These are phyloP conservation scores for Epinotia nisella DNA, from an alignment of 2,888 invertebrate species.

Conservation along the genomic window DNA sequence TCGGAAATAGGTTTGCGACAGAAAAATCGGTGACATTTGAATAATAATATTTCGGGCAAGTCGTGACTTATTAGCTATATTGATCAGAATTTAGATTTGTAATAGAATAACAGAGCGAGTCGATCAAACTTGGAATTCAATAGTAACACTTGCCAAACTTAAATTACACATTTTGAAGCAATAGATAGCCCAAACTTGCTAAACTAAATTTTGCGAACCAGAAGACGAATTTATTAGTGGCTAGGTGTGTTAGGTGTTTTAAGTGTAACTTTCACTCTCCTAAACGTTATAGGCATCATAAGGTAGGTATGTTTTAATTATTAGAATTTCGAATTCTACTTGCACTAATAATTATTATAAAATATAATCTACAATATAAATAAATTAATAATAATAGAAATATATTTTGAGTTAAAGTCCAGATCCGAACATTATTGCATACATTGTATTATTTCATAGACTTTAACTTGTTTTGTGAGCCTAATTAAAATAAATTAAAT, in stretches of 20 bases:
- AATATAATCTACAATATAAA: not conserved
- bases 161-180: constrained; percentile 47
- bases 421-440: no score
- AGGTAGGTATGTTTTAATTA: no score
- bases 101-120: constrained; percentile 19
- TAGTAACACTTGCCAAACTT: constrained; percentile 23
- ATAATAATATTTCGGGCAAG: constrained; percentile 14
- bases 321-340: not conserved
- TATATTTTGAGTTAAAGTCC: no score
- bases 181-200: constrained; percentile 17
- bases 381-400: no score
- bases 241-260: not conserved
- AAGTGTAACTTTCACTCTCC: not conserved
- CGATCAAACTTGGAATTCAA: constrained; percentile 20
- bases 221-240: not conserved
- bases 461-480: no score
- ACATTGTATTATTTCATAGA: no score
- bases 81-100: constrained; percentile 5
- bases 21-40: constrained; percentile 16
- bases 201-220: not conserved
- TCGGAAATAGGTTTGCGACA: constrained; percentile 17
- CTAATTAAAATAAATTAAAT: no score
- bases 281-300: not conserved
- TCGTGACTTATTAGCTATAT: not conserved
- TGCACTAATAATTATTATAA: not conserved